These are phyloP conservation scores for Gymnarchus niloticus DNA, from an alignment of 2,113 vertebrate genomes.

Conservation along the genomic window DNA sequence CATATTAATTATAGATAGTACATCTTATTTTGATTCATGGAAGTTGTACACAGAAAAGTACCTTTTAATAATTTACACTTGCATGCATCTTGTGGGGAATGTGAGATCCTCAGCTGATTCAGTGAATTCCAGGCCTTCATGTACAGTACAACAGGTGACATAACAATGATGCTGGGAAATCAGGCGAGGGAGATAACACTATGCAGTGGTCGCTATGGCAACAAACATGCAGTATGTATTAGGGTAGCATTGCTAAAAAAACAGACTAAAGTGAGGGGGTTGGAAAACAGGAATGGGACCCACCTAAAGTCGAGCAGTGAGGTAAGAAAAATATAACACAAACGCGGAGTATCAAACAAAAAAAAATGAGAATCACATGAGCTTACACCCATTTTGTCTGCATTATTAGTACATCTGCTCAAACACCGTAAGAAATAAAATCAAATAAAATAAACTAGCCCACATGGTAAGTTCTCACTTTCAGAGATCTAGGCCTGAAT, in stretches of 20 bases:
- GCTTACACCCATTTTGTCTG: not conserved
- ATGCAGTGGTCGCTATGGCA: slow-evolving; percentile 67
- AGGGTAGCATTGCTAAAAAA: slow-evolving; percentile 71
- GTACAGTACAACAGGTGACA: slow-evolving; percentile 60
- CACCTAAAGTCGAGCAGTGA: slow-evolving; percentile 63
- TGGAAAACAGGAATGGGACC: slow-evolving; percentile 59
- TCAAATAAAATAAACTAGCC: not conserved
- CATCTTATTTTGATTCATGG: slow-evolving; percentile 12
- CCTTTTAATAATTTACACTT: slow-evolving; percentile 20
- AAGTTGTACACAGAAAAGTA: not conserved
- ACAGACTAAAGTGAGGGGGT: slow-evolving; percentile 62
- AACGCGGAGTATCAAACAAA: slow-evolving; percentile 32
- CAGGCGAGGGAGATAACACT: slow-evolving; percentile 61
- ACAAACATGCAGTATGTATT: slow-evolving; percentile 75
- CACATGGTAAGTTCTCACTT: slow-evolving; percentile 40
- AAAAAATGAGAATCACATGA: not conserved
- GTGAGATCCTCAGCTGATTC: not conserved
- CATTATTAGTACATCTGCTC: not conserved
- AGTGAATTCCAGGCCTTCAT: slow-evolving; percentile 42
- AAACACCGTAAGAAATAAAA: not conserved
- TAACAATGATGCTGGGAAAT: slow-evolving; percentile 58
- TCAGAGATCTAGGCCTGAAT: slow-evolving; percentile 32
- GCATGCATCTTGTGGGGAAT: not conserved
- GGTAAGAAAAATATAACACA: slow-evolving; percentile 58
- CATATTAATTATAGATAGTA: not conserved